Conservation (phyloP, 2,888 invertebrate genomes). For the Prosopocoilus inquinatus region DNA sequence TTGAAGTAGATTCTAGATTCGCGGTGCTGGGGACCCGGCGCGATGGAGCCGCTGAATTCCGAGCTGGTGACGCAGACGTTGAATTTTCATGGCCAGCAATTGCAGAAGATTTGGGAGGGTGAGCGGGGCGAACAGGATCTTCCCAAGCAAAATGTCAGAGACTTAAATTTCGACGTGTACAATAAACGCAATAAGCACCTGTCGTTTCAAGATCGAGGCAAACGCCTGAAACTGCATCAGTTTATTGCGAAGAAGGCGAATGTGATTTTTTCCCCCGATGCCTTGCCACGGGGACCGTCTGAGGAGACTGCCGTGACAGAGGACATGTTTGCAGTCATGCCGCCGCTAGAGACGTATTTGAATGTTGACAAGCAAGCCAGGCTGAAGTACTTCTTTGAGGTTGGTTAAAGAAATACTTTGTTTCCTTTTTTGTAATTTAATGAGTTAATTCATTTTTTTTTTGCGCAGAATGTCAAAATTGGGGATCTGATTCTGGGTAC, state of each 20-base stretch:
- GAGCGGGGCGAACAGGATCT: constrained; percentile 79
- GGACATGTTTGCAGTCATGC: constrained; percentile 77
- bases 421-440: not conserved
- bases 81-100: constrained; percentile 83
- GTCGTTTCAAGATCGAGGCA: constrained; percentile 80
- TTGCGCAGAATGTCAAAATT: constrained; percentile 62
- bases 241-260: constrained; percentile 84
- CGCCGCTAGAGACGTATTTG: constrained; percentile 83
- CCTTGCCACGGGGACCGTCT: constrained; percentile 54
- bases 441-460: constrained; percentile 12
- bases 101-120: constrained; percentile 85
- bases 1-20: constrained; percentile 9
- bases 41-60: constrained; percentile 56
- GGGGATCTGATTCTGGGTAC: constrained; percentile 79
- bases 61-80: constrained; percentile 67
- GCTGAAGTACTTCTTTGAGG: constrained; percentile 79
- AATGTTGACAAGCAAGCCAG: constrained; percentile 76
- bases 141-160: constrained; percentile 59
- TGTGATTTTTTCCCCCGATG: constrained; percentile 65
- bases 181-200: constrained; percentile 77
- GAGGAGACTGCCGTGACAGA: constrained; percentile 55
- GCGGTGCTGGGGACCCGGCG: constrained; percentile 5
- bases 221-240: constrained; percentile 79
- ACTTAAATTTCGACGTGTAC: constrained; percentile 71
- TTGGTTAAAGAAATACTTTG: constrained; percentile 39